Base-by-base conservation (phyloP, 2,113 vertebrate species). In the Hypanus sabinus region DNA sequence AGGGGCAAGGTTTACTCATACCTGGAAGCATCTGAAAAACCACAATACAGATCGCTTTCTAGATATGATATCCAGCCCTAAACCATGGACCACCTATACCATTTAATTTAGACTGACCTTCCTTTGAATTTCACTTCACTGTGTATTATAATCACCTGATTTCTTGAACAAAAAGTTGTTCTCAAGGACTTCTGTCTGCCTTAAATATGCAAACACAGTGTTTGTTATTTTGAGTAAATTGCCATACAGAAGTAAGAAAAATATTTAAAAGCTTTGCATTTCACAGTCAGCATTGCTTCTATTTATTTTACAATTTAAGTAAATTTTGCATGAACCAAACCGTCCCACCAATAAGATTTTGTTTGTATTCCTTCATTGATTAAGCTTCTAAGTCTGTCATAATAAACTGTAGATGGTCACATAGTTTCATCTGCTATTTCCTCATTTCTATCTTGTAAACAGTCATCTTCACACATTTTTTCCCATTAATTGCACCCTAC, bases 281-380 rank as follows among this genome's bases (percentile, higher is more conserved):
- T 62, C 83, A 88, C 85, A 33, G 3, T 57, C 85, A 88, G 20
- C 27, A 33, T 88, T n/a, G 1, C 85, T 57, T 57, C 22, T 65
- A 65, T 88, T 62, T 20, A 18, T 65, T 65, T 88, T 88, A 33
- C 60, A 33, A n/a, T 20, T 65, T 14, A n/a, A 88, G n/a, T 65
- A 88, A 62, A 88, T 20, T 30, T 33, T 88, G 85, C 76, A 88
- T n/a, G 14, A 5, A 1, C n/a, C 11, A 16, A 65, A 14, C 22
- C 27, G 27, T 27, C 55, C 60, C 27, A 57, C 24, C 24, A 24
- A 57, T 22, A 60, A 30, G 12, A 9, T 33, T 88, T 33, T 62
- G 60, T 65, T 65, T 88, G 85, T 20, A 30, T 88, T 88, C 33
- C 60, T 62, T 88, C 85, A 9, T 88, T 88, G 57, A 88, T 88